Conservation (phyloP, 2,797 vertebrate species). For the Gallirallus australis region DNA sequence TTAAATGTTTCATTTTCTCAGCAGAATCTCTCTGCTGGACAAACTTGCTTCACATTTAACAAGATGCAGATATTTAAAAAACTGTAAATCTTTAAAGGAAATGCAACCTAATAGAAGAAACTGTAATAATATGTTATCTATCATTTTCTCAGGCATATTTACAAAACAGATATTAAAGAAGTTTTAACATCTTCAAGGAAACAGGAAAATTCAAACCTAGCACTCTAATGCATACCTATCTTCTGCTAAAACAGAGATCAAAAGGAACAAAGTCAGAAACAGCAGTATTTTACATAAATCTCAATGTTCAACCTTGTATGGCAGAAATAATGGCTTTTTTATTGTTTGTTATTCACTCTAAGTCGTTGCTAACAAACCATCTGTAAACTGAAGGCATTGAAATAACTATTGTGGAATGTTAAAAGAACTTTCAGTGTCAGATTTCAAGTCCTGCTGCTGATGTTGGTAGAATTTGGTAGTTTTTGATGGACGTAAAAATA, state of each 20-base stretch:
- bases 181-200: constrained; percentile 10
- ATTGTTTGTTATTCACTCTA: neutral
- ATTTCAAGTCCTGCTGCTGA: neutral
- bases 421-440: neutral
- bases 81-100: neutral
- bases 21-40: neutral
- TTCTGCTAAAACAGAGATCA: neutral
- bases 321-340: neutral
- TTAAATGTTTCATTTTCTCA: neutral
- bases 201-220: neutral
- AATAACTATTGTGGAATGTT: neutral
- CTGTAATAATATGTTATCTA: neutral
- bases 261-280: neutral
- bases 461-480: neutral
- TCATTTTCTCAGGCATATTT: neutral
- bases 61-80: neutral
- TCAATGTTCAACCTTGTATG: neutral
- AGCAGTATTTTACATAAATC: neutral
- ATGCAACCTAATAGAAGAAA: neutral
- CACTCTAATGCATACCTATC: neutral
- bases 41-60: neutral
- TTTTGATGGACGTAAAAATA: neutral
- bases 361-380: neutral
- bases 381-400: neutral
- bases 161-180: constrained; percentile 26